Percentiles rank a stretch among this genome's conserved stretches.
phyloP scores from a whole-genome alignment of 2,113 vertebrate species.

The Otis tarda region DNA sequence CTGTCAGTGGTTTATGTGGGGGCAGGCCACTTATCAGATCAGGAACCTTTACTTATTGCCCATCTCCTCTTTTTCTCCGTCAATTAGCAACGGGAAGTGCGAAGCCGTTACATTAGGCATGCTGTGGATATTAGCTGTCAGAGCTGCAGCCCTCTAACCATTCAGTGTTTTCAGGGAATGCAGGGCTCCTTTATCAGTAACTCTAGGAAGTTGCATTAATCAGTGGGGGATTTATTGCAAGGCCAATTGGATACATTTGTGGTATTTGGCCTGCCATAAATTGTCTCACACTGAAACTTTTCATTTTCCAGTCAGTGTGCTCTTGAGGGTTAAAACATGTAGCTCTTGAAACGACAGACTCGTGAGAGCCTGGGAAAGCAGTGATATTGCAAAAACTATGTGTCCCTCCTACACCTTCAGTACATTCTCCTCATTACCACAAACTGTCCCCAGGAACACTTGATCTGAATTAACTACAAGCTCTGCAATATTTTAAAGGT shows the following conservation, averaged over 20 bases:
- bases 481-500: slow-evolving; percentile 38
- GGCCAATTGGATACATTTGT: background rate
- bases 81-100: background rate
- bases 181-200: background rate
- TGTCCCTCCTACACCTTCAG: slow-evolving; percentile 31
- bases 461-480: slow-evolving; percentile 44
- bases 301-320: background rate
- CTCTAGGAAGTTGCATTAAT: slow-evolving; percentile 6
- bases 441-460: slow-evolving; percentile 25
- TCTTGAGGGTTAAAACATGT: slow-evolving; percentile 36
- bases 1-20: background rate
- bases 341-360: background rate
- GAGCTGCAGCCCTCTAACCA: background rate
- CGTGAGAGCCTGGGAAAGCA: slow-evolving; percentile 28
- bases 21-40: background rate
- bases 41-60: background rate
- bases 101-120: background rate
- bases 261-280: slow-evolving; percentile 21
- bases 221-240: background rate
- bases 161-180: background rate
- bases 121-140: background rate
- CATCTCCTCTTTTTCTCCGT: background rate
- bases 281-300: slow-evolving; percentile 4
- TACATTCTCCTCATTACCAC: slow-evolving; percentile 43
- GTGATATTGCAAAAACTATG: background rate